Conservation (phyloP, 2,888 invertebrate genomes). For the Megastigmus dorsalis region DNA sequence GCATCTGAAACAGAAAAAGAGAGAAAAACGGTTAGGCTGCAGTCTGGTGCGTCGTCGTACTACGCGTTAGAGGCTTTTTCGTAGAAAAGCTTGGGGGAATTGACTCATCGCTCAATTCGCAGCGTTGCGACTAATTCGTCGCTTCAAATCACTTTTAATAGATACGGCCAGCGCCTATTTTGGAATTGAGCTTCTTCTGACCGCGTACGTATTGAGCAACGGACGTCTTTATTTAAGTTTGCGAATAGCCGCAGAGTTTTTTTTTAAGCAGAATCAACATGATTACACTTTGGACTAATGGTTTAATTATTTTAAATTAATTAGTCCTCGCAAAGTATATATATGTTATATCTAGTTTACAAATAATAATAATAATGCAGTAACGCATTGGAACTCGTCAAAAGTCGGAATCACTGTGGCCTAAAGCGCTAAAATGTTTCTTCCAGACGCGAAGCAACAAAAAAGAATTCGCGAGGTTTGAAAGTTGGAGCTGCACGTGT, state of each 20-base stretch:
- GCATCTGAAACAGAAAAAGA: slow-evolving; percentile 85
- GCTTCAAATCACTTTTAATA: slow-evolving; percentile 25
- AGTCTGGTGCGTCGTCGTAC: background rate
- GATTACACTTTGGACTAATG: too few species aligned
- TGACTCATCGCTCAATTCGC: slow-evolving; percentile 35
- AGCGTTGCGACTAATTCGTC: slow-evolving; percentile 11
- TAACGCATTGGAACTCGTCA: background rate
- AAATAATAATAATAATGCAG: too few species aligned
- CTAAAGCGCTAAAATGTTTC: background rate
- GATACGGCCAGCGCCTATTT: slow-evolving; percentile 7
- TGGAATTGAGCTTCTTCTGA: background rate
- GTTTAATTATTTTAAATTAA: too few species aligned
- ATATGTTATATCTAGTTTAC: too few species aligned
- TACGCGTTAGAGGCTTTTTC: background rate
- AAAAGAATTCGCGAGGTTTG: slow-evolving; percentile 50
- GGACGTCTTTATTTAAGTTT: background rate
- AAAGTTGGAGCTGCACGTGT: slow-evolving; percentile 56
- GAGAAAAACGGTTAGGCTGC: slow-evolving; percentile 27
- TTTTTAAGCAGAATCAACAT: background rate
- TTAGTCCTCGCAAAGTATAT: too few species aligned
- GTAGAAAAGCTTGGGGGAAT: slow-evolving; percentile 40
- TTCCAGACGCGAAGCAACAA: slow-evolving; percentile 9
- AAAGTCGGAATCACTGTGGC: background rate
- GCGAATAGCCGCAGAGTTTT: too few species aligned
- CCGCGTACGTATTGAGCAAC: background rate